Base-by-base conservation (phyloP, 2,113 vertebrate genomes). In the Arothron firmamentum region DNA sequence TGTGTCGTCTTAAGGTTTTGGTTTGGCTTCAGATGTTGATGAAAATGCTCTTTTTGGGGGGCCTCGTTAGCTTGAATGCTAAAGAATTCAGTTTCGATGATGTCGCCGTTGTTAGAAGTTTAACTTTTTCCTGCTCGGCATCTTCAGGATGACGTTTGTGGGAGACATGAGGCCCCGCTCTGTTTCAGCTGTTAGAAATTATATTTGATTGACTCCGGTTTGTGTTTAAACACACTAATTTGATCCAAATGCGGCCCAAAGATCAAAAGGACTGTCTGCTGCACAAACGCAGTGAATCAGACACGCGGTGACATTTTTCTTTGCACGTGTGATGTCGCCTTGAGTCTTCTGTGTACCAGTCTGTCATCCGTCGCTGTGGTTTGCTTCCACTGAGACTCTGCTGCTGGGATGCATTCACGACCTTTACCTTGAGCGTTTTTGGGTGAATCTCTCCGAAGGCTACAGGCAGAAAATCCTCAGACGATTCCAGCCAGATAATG, bases 211-310 rank as follows among this genome's bases (percentile, higher is more conserved):
- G 25, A 47, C 15, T 47, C 42, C 18, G 46, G 31, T 58, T 65
- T 58, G n/a, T 45, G 34, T 70, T 55, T 21, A 58, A 62, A 50
- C 17, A 12, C 58, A 52, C 1, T 25, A 6, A 62, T 78, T 67
- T 42, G 20, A 3, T 65, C 47, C 5, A 17, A 13, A 50, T 54
- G 48, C 3, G 16, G 7, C 34, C 9, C 6, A 3, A 12, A 4
- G 41, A 34, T 63, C 6, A 41, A 48, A 34, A 55, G 14, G 3
- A 9, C 13, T 14, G 42, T 34, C 67, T 17, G 21, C 49, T 43
- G 63, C 2, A 3, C 21, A 23, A 23, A 23, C 21, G 3, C 21
- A 23, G 21, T 23, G 34, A 53, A 20, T 50, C 58, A 28, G 47
- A 67, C 21, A 0, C 3, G n/a, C 61, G 5, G 3, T 45, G 43